phyloP scores from a whole-genome alignment of 2,888 invertebrate genomes.

The Coenonympha arcania region DNA sequence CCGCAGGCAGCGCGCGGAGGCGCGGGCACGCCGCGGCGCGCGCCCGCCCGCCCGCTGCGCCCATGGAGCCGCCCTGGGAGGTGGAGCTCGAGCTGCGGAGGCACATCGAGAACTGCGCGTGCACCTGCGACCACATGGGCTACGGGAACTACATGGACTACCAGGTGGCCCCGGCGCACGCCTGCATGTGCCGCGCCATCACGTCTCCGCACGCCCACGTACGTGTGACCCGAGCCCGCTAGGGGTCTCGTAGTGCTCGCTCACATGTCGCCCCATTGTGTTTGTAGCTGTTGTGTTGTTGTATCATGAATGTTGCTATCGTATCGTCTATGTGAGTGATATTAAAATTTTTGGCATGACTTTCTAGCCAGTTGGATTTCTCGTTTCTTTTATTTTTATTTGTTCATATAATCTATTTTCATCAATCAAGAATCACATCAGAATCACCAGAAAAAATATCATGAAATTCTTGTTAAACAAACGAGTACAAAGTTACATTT shows the following conservation, averaged over 20 bases:
- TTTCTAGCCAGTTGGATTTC: slow-evolving; percentile 22
- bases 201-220: slow-evolving; percentile 72
- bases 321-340: slow-evolving; percentile 15
- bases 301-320: slow-evolving; percentile 24
- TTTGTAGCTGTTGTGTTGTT: slow-evolving; percentile 28
- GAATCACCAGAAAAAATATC: no score
- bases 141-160: slow-evolving; percentile 94
- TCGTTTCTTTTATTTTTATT: slow-evolving; percentile 17
- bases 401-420: slow-evolving; percentile 11
- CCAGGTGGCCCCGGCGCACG: slow-evolving; percentile 78
- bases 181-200: slow-evolving; percentile 70
- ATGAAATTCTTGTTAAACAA: no score
- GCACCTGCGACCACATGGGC: slow-evolving; percentile 94
- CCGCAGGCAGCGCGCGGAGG: slow-evolving; percentile 56
- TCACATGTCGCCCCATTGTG: slow-evolving; percentile 32
- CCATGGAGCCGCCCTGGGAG: slow-evolving; percentile 75
- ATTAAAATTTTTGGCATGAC: slow-evolving; percentile 17
- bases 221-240: slow-evolving; percentile 48
- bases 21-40: slow-evolving; percentile 58
- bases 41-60: slow-evolving; percentile 57
- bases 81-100: slow-evolving; percentile 88
- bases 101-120: slow-evolving; percentile 91
- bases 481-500: no score
- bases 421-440: no score
- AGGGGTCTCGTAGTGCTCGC: slow-evolving; percentile 49